Evolutionary conservation across 2,888 invertebrate genomes (phyloP).

Genomic region (Lasius fuliginosus): DNA sequence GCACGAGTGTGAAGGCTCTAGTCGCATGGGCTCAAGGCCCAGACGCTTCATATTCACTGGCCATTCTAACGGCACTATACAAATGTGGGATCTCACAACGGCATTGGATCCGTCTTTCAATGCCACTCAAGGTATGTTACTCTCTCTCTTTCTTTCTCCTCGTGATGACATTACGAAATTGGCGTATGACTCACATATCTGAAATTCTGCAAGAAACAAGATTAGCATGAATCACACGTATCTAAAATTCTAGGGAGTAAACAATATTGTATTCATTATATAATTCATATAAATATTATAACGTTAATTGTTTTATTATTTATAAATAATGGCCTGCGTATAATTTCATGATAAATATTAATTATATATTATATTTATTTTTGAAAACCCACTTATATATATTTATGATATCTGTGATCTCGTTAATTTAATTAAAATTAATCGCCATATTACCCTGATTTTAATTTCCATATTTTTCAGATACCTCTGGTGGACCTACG

Average conservation of each 20-base stretch:
- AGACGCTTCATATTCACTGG: conserved; percentile 96
- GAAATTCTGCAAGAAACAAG: neutral
- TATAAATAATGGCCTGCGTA: neutral
- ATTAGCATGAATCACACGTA: neutral
- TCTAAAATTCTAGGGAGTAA: neutral
- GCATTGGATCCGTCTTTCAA: conserved; percentile 92
- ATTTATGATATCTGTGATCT: neutral
- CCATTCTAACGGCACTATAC: conserved; percentile 96
- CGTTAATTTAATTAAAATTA: neutral
- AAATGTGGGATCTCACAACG: conserved; percentile 99
- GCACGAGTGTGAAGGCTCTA: conserved; percentile 98
- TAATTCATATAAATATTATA: neutral
- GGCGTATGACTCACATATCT: conserved; percentile 2
- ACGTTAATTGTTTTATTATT: neutral
- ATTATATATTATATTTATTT: neutral
- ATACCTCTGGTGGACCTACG: conserved; percentile 95
- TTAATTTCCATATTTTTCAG: conserved; percentile 75
- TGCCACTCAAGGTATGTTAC: conserved; percentile 86
- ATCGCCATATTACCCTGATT: neutral
- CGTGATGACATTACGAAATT: conserved; percentile 23
- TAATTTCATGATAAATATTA: conserved; percentile 19
- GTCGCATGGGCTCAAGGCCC: conserved; percentile 96
- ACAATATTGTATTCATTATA: neutral
- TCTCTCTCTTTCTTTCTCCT: conserved; percentile 10
- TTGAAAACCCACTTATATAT: neutral